Evolutionary conservation across 2,888 invertebrate genomes (phyloP), one percentile per base, ranked within the genome.

Genomic region (Trissonchulus sp.): DNA sequence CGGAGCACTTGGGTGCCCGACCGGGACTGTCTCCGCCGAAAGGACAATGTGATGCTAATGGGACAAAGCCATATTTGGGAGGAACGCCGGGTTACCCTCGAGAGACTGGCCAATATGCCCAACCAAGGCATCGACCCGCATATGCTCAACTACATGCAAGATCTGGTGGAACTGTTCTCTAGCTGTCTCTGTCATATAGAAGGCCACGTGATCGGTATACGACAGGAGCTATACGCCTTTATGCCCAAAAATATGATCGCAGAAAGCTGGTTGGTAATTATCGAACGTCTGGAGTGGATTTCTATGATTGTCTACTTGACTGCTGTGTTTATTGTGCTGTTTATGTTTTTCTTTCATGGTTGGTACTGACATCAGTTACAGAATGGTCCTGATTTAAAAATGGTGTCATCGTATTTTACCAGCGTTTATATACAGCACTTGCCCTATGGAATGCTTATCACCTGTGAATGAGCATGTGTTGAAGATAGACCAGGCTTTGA

Each of bases 251-350:
- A 3, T 31, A 36, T 37, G 37, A 69, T 72, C 30, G 60, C 73
- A 23, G 60, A 72, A 2, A 60, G 33, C 28, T 72, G 73, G 73
- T 23, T 38, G 2, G 8, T 38, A 72, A 60, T 72, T 3, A 72
- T 72, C n/a, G n/a, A 60, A n/a, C 38, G 73, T 15, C 28, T 72
- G 28, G 73, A 72, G 60, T 38, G 73, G 73, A n/a, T 72, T 15
- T 72, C 73, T 2, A 8, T 72, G 73, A 72, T 72, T 28, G 33
- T 72, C n/a, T 72, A 72, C 30, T 48, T 72, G 73, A 30, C n/a
- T 2, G 60, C 60, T 72, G 73, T 72, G 30, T 28, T 38, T 63
- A 8, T 31, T 2, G 62, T 35, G 23, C n/a, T 72, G 23, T 28
- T 60, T 37, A n/a, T 72, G 30, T 72, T 72, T 72, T 72, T 72